phyloP scores from a whole-genome alignment of 2,797 vertebrate species.

The Phataginus tetradactyla region DNA sequence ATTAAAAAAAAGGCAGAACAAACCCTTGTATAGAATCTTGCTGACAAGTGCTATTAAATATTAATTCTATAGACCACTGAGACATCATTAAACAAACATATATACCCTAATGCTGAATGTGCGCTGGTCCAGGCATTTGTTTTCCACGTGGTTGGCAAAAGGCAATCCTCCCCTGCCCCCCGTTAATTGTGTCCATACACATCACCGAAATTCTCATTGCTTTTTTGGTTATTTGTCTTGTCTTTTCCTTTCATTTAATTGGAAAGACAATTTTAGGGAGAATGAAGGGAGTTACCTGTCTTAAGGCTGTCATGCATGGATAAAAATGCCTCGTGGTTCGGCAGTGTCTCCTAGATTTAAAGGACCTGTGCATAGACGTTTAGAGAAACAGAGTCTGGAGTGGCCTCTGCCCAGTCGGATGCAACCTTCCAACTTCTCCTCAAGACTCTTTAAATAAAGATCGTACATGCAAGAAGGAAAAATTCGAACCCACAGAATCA shows the following conservation, averaged over 20 bases:
- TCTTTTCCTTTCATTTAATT: conserved; percentile 60
- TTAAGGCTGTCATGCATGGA: not conserved
- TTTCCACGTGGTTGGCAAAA: conserved; percentile 55
- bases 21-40: conserved; percentile 85
- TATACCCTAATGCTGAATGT: conserved; percentile 70
- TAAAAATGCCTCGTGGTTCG: not conserved
- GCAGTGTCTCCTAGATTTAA: not conserved
- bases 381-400: not conserved
- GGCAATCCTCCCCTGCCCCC: not conserved
- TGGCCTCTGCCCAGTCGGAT: not conserved
- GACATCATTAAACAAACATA: conserved; percentile 87
- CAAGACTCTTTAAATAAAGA: not conserved
- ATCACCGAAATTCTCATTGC: not conserved
- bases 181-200: conserved; percentile 17
- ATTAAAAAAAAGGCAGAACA: conserved; percentile 77
- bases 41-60: conserved; percentile 91
- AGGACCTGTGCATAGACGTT: not conserved
- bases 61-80: conserved; percentile 88
- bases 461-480: not conserved
- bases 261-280: conserved; percentile 62
- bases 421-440: not conserved
- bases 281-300: not conserved
- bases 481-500: not conserved
- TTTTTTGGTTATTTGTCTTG: conserved; percentile 58
- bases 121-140: conserved; percentile 75